Base-by-base conservation (phyloP, 2,113 vertebrate species). In the Stigmatopora nigra region DNA sequence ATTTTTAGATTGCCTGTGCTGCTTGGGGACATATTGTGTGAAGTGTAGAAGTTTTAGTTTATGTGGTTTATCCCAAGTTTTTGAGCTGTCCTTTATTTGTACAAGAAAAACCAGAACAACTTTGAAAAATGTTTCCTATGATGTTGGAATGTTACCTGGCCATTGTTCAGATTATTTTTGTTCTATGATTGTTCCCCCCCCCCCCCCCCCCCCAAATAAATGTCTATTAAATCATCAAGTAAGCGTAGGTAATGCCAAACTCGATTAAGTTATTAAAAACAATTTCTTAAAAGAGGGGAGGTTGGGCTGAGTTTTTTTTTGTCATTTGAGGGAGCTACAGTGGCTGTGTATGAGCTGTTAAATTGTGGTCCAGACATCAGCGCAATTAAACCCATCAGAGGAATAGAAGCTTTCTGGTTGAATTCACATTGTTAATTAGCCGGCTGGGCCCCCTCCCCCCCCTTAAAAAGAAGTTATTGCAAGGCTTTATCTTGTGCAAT, bases 341-440 rank as follows among this genome's bases (percentile, higher is more conserved):
- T 80, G 86, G 81, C 77, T 86, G 83, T 78, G 68, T 89, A 84
- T 79, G 78, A 86, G 86, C 81, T 68, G 76, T 87, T 90, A 88
- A 88, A 86, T 82, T 86, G 78, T 75, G 74, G 72, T 69, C 82
- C 83, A 80, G 72, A 65, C 86, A 82, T 84, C 65, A 66, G 67
- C 68, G 75, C 86, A 67, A 87, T 84, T 88, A 82, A 86, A 82
- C 79, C 82, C 63, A 63, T 81, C 82, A 71, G 35, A 78, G 85
- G 86, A 88, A 77, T 67, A 77, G 77, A 60, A 83, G 72, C 16
- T 88, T 93, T 85, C 86, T 88, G 89, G 71, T 92, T 86, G 82
- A 85, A 88, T 89, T 91, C 90, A 89, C 89, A 82, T 60, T 78
- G 78, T 92, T 91, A 87, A 90, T 92, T 88, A 90, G 75, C 60